Base-by-base conservation (phyloP, 64 coral and sea anemone species). In the Anthopleura sola region DNA sequence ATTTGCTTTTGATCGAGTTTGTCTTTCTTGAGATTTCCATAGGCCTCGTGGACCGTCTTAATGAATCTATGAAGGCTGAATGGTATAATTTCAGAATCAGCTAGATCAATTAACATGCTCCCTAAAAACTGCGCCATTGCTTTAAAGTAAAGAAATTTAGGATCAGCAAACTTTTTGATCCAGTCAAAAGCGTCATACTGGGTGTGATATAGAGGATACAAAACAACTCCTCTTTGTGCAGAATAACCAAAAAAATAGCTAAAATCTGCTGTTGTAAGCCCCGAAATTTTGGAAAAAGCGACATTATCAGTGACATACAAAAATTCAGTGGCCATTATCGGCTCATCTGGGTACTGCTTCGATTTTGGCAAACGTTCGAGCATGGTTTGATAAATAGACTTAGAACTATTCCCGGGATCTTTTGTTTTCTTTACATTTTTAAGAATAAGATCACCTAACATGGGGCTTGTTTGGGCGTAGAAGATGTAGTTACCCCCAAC, bases 131-230 rank as follows among this genome's bases (percentile, higher is more conserved):
- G 60, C 1, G 89, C 78, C 89, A 91, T 91, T n/a, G 89, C 39
- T 18, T 77, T 75, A 18, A 86, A 85, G 49, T 86, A 47, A 18
- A 78, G 75, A 81, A 91, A 91, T 6, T 91, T 55, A 0, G 89
- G 89, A 48, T 91, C 89, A 31, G 84, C 89, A 80, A 91, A 91
- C 36, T 75, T 81, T 26, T 91, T 24, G 16, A 91, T 78, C 89
- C 89, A 91, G 17, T 91, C 76, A 80, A 81, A 91, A 19, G n/a
- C 85, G 51, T 91, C 89, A 37, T 86, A 84, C 62, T 91, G 89
- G 0, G 89, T 53, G 51, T 91, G 89, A 54, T 91, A 91, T 6
- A 85, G 47, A 16, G 89, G 89, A 82, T 91, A 91, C 13, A 91
- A 83, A 11, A 24, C 31, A 53, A 18, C 0, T 80, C 23, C 0